Conservation (phyloP, 2,113 vertebrate species). For the Zootoca vivipara region DNA sequence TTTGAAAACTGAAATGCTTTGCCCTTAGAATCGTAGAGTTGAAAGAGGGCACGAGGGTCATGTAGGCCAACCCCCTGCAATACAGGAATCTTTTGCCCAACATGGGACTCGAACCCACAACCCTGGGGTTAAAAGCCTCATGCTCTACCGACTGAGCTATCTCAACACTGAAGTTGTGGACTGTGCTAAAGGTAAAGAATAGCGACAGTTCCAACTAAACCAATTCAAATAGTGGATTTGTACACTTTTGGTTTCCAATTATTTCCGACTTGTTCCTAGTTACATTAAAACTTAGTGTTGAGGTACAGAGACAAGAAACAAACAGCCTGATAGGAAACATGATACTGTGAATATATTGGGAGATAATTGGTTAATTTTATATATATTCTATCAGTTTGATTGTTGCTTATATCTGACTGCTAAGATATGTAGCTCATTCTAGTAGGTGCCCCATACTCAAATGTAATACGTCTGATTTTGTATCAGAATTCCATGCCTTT, state of each 20-base stretch:
- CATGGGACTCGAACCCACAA: too few relatives aligned
- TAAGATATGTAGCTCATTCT: constrained; percentile 13
- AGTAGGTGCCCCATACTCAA: constrained; percentile 35
- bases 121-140: too few relatives aligned
- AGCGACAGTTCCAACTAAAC: background rate
- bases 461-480: constrained; percentile 29
- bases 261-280: background rate
- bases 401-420: constrained; percentile 18
- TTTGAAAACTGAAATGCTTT: background rate
- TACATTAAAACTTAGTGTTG: background rate
- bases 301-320: background rate
- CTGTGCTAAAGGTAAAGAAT: background rate
- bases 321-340: constrained; percentile 8
- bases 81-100: too few relatives aligned
- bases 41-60: too few relatives aligned
- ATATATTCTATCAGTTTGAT: background rate
- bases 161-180: background rate
- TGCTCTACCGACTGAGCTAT: too few relatives aligned
- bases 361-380: constrained; percentile 1
- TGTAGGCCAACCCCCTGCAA: too few relatives aligned
- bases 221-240: background rate
- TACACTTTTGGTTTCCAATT: background rate
- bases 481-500: constrained; percentile 4
- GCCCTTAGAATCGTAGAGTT: too few relatives aligned
- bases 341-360: background rate